Evolutionary conservation across 2,797 vertebrate species (phyloP).

Genomic region (Platalea minor): DNA sequence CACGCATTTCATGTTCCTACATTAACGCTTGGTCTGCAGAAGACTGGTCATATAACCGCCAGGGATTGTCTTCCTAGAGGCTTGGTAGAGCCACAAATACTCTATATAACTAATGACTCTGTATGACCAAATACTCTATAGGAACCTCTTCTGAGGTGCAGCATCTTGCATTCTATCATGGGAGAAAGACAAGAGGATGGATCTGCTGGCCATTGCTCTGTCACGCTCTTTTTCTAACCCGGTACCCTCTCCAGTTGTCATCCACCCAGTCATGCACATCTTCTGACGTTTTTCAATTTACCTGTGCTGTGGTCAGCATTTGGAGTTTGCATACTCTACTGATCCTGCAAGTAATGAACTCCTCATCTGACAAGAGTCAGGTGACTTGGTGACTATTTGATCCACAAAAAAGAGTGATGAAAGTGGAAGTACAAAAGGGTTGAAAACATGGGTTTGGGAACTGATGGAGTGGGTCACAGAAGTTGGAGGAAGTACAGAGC

Average conservation of each 20-base stretch:
- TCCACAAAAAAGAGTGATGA: not conserved
- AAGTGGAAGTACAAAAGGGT: not conserved
- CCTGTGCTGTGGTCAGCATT: not conserved
- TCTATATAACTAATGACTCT: not conserved
- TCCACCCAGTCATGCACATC: not conserved
- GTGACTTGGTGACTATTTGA: not conserved
- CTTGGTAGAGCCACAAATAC: not conserved
- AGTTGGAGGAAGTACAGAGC: not conserved
- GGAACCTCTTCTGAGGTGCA: not conserved
- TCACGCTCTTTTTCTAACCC: not conserved
- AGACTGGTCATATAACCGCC: not conserved
- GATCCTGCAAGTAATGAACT: not conserved
- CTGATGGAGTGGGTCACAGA: not conserved
- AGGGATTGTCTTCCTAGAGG: not conserved
- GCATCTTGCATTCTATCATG: not conserved
- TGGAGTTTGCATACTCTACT: not conserved
- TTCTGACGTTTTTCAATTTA: not conserved
- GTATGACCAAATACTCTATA: not conserved
- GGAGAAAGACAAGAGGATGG: not conserved
- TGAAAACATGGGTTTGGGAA: not conserved
- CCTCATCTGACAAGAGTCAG: not conserved
- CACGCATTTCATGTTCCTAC: not conserved
- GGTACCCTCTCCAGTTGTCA: not conserved
- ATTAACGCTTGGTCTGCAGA: not conserved
- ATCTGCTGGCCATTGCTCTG: not conserved